Evolutionary conservation across 2,888 invertebrate species (phyloP).

Genomic region (Labia minor): DNA sequence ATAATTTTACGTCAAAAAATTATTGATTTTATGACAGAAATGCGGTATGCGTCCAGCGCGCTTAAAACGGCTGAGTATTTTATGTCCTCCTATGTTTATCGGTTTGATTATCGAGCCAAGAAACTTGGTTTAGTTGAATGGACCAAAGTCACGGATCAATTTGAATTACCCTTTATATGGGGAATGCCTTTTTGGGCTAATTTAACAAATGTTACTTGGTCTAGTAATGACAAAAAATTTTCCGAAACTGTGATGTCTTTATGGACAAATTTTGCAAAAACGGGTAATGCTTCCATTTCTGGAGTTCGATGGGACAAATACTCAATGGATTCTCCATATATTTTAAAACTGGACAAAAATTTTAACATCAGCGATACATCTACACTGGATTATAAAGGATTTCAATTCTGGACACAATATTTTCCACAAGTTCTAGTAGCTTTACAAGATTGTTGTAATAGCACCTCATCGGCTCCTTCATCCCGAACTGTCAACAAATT

Average conservation of each 20-base stretch:
- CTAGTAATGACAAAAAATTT: conserved; percentile 62
- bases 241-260: conserved; percentile 70
- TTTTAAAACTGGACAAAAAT: conserved; percentile 62
- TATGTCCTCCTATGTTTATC: conserved; percentile 52
- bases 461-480: conserved; percentile 29
- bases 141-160: conserved; percentile 71
- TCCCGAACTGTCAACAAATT: background rate
- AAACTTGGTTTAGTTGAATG: conserved; percentile 57
- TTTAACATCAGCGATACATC: conserved; percentile 62
- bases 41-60: conserved; percentile 60
- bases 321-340: conserved; percentile 52
- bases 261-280: conserved; percentile 68
- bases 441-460: conserved; percentile 64
- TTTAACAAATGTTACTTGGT: conserved; percentile 50
- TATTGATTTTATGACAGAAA: conserved; percentile 63
- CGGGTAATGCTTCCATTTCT: conserved; percentile 49
- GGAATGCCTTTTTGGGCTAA: conserved; percentile 64
- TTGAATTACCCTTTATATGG: conserved; percentile 70
- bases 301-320: conserved; percentile 65
- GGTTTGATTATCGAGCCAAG: conserved; percentile 49
- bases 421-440: conserved; percentile 65
- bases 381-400: conserved; percentile 60
- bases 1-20: conserved; percentile 52
- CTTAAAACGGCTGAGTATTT: conserved; percentile 39
- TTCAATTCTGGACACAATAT: conserved; percentile 76